These are phyloP conservation scores for Noctua janthe DNA, from an alignment of 2,888 invertebrate species.

Conservation along the genomic window DNA sequence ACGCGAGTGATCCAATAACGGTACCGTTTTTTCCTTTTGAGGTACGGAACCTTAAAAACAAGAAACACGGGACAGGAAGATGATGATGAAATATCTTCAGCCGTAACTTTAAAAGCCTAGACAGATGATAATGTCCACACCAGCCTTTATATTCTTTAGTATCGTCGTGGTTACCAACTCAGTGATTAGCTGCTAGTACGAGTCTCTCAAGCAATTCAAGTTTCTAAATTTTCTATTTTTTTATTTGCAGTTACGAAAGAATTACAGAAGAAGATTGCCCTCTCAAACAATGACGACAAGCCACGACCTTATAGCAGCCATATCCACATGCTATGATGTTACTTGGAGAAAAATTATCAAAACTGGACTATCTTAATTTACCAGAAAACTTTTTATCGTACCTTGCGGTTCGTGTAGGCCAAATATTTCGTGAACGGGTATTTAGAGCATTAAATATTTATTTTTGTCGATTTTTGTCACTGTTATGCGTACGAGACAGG, in stretches of 20 bases:
- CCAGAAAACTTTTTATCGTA: not conserved
- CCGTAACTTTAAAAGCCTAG: too few relatives aligned
- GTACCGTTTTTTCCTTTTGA: too few relatives aligned
- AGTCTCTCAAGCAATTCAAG: not conserved
- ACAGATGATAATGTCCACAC: not conserved
- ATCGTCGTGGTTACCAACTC: not conserved
- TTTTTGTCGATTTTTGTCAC: not conserved
- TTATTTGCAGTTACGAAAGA: constrained; percentile 44
- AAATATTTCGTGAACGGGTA: not conserved
- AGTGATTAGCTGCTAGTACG: not conserved
- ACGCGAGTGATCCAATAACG: too few relatives aligned
- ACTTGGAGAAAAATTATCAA: not conserved
- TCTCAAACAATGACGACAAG: not conserved
- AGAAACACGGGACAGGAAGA: too few relatives aligned
- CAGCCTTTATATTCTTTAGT: not conserved
- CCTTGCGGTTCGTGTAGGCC: not conserved
- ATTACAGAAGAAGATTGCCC: constrained; percentile 45
- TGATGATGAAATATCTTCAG: too few relatives aligned
- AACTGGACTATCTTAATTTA: constrained; percentile 3
- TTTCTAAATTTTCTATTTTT: not conserved
- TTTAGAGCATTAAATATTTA: not conserved
- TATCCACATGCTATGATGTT: not conserved
- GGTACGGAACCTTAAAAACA: too few relatives aligned
- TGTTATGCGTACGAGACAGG: not conserved
- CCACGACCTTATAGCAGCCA: not conserved